Base-by-base conservation (phyloP, 1,140 invertebrate genomes). In the Pristionchus pacificus region DNA sequence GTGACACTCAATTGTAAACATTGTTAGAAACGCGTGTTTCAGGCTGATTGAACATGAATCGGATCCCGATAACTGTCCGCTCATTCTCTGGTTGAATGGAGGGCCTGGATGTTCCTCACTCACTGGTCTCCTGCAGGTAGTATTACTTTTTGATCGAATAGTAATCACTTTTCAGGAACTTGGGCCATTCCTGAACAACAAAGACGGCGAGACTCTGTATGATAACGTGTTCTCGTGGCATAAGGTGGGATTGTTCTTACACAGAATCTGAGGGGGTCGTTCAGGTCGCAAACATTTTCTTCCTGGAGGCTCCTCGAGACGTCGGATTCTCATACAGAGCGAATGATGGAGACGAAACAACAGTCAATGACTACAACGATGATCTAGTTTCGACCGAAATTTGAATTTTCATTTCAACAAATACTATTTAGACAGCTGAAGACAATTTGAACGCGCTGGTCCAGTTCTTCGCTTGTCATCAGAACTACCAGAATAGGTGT, bases 271-370 rank as follows among this genome's bases (percentile, higher is more conserved):
- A n/a, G n/a, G n/a, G n/a, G n/a, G n/a, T n/a, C n/a, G n/a, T n/a
- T n/a, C n/a, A n/a, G n/a, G n/a, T 70, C n/a, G 71, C 65, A n/a
- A 94, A 92, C 83, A 91, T 95, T 29, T 33, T 88, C 1, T 88
- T 85, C 75, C 68, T 88, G 29, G 87, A 88, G 74, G 82, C 86
- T 6, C 87, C 87, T 65, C 86, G 86, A 32, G 87, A 87, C 72
- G 87, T 88, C 61, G 87, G 87, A 1, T 88, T 49, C 38, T 49
- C 38, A 10, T 49, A 49, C 19, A 49, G 38, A 49, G 38, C 38
- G 6, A 49, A 49, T 49, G 38, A 6, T 49, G 38, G 6, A 6
- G 38, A 49, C 19, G 38, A 49, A 19, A 49, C 19, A 6, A 10
- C 19, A 10, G 38, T 6, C 6, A 49, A 19, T 49, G 6, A 6